Evolutionary conservation across 2,113 vertebrate genomes (phyloP), one percentile per base, ranked within the genome.

Genomic region (Bubalus kerabau): DNA sequence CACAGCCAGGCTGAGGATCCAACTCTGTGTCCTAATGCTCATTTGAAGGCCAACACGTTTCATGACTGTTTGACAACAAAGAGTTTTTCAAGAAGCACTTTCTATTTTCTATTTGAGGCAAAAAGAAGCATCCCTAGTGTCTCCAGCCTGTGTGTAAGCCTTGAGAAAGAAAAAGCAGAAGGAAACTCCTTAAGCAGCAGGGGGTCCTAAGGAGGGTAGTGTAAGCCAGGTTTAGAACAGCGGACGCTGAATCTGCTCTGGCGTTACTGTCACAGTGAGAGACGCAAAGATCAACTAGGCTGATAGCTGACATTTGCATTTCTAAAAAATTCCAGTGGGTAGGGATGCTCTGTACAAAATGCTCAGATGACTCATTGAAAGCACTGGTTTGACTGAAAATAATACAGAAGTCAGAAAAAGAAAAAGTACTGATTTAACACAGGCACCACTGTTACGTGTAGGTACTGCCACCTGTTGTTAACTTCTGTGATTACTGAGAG

Each of bases 401-500:
- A 32, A 54, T 3, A 56, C 46, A 86, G 82, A 88, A 87, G 2
- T 43, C 17, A 81, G 80, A 54, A 86, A 91, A 67, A 7, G 80
- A 54, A 86, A 91, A 67, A 7, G 60, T 13, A 48, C 50, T 36
- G 36, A 76, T 54, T 40, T 43, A 82, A 81, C 64, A 24, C 7
- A 10, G 56, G 48, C 23, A 32, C 3, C 21, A 80, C 0, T 28
- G 62, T n/a, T 21, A 2, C 0, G 5, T 24, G 90, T 40, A 80
- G 94, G 91, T 96, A 93, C 96, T 98, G 98, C 98, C 98, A 97
- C 8, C 98, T 98, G 3, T 8, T 78, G 98, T 59, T 92, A 24
- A 9, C 40, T 40, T 90, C 17, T 32, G 21, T 93, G 96, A 98
- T 6, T 90, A 40, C 97, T 6, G 3, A 30, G 83, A 6, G 0